A percentile compares a stretch with the other conserved stretches of the same genome.
These are phyloP conservation scores for Turnix velox DNA, from an alignment of 2,113 vertebrate species.

Conservation along the genomic window DNA sequence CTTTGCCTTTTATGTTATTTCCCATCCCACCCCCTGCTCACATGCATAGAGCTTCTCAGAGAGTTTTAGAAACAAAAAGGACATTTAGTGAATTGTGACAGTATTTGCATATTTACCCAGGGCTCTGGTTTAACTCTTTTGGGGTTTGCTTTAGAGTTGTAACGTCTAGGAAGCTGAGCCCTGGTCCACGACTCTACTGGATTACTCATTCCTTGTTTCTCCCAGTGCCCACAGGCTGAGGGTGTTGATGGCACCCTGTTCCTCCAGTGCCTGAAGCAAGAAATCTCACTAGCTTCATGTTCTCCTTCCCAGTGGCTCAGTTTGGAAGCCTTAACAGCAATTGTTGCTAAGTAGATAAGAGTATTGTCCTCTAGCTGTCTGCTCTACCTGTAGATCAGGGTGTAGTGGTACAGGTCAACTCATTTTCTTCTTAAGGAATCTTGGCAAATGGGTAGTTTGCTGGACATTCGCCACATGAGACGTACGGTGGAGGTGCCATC, in stretches of 20 bases:
- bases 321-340: background rate
- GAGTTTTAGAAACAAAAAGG: background rate
- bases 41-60: background rate
- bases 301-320: accelerated
- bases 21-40: accelerated
- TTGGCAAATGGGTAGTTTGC: background rate
- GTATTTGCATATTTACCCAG: background rate
- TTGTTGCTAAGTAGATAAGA: background rate
- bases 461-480: background rate
- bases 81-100: background rate
- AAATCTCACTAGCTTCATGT: background rate
- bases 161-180: background rate
- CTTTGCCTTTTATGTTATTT: background rate
- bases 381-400: background rate
- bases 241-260: background rate
- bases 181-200: accelerated
- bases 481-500: too few relatives aligned
- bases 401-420: accelerated
- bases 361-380: background rate
- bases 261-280: background rate
- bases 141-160: background rate
- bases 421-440: background rate
- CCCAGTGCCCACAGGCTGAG: background rate
- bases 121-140: background rate
- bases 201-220: background rate